These are phyloP conservation scores for Scaptomyza pallida DNA, from an alignment of 1,140 invertebrate genomes.

Conservation along the genomic window DNA sequence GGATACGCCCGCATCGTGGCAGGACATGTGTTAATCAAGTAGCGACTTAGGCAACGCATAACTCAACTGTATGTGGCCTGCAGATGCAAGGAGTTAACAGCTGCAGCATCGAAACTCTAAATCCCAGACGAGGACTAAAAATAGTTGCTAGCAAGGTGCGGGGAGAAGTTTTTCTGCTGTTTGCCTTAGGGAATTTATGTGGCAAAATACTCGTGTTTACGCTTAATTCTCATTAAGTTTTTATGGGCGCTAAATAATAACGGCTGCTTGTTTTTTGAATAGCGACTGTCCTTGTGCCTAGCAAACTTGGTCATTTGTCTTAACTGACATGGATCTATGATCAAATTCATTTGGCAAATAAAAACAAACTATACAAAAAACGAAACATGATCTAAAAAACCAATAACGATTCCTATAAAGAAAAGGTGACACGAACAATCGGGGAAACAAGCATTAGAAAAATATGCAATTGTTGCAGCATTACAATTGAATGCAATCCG, in stretches of 20 bases:
- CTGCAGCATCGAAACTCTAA: constrained; percentile 32
- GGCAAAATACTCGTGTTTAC: constrained; percentile 80
- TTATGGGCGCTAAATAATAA: constrained; percentile 73
- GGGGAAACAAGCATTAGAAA: constrained; percentile 55
- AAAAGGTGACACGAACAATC: constrained; percentile 71
- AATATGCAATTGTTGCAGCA: constrained; percentile 72
- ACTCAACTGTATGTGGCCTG: constrained; percentile 53
- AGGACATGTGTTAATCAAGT: constrained; percentile 81
- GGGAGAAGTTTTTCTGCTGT: constrained; percentile 3
- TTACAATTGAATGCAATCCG: constrained; percentile 78
- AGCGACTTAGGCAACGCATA: constrained; percentile 64
- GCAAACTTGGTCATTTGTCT: constrained; percentile 62
- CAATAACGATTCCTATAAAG: constrained; percentile 56
- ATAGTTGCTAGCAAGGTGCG: constrained; percentile 66
- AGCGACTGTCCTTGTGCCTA: constrained; percentile 1
- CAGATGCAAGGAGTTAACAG: constrained; percentile 55
- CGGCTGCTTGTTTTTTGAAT: constrained; percentile 24
- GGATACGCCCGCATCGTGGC: constrained; percentile 66
- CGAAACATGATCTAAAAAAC: constrained; percentile 82
- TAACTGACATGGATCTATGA: constrained; percentile 26
- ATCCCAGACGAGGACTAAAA: constrained; percentile 66
- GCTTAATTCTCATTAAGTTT: constrained; percentile 81
- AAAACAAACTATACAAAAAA: constrained; percentile 49
- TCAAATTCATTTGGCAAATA: constrained; percentile 38
- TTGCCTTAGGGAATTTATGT: constrained; percentile 62